Evolutionary conservation across 1,140 invertebrate species (phyloP).

Genomic region (Brachionus koreanus): DNA sequence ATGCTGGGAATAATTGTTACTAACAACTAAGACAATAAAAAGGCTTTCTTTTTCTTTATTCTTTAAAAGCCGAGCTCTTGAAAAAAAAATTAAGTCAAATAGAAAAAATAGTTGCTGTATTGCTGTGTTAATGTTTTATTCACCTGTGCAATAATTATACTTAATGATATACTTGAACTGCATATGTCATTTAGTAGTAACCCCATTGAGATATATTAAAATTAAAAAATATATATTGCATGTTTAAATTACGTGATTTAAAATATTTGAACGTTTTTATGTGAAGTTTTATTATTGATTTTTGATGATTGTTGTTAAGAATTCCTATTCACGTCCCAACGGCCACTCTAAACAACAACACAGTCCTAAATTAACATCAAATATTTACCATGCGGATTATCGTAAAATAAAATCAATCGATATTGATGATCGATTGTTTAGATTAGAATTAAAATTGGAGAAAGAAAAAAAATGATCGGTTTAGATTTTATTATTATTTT

Average conservation of each 20-base stretch:
- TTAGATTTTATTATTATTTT: not conserved
- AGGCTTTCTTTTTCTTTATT: not conserved
- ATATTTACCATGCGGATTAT: not conserved
- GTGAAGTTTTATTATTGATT: not conserved
- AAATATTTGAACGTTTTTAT: not conserved
- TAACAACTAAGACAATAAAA: not conserved
- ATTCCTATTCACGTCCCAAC: not conserved
- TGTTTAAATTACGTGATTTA: not conserved
- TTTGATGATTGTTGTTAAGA: not conserved
- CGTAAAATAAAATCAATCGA: not conserved
- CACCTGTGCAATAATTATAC: not conserved
- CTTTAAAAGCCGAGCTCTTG: not conserved
- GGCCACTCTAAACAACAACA: not conserved
- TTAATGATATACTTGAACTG: not conserved
- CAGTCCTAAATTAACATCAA: not conserved
- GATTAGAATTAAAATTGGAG: not conserved
- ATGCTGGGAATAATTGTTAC: not conserved
- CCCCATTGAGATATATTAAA: not conserved
- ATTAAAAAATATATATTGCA: not conserved
- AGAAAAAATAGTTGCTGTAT: no score
- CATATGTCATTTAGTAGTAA: not conserved
- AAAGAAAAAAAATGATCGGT: not conserved
- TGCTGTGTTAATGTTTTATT: not conserved
- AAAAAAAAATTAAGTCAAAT: not conserved
- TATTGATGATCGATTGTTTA: slow-evolving; percentile 8